phyloP scores from a whole-genome alignment of 2,113 vertebrate genomes.

The Thamnaconus septentrionalis region DNA sequence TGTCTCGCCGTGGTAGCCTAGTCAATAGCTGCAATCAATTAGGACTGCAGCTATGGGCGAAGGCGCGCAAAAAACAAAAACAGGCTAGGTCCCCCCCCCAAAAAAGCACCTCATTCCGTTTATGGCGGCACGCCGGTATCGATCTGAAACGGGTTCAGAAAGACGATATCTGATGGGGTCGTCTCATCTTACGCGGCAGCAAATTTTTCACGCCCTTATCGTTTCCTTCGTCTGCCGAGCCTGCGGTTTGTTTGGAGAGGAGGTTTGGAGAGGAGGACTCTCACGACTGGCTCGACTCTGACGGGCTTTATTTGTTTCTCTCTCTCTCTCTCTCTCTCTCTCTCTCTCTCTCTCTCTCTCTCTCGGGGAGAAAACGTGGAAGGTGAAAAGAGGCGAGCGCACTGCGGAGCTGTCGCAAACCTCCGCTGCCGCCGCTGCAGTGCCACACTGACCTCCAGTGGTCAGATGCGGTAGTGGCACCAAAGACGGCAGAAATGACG shows the following conservation, averaged over 20 bases:
- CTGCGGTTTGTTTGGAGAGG: not conserved
- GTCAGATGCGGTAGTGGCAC: conserved; percentile 43
- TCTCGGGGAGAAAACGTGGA: conserved; percentile 1
- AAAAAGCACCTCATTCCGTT: conserved; percentile 36
- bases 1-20: too few relatives aligned
- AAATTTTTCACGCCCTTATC: conserved; percentile 2
- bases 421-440: conserved; percentile 25
- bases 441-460: conserved; percentile 71
- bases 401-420: conserved; percentile 58
- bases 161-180: conserved; percentile 18
- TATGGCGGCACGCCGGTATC: conserved; percentile 32
- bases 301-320: conserved; percentile 9
- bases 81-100: not conserved
- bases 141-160: conserved; percentile 33
- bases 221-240: not conserved
- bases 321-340: not conserved
- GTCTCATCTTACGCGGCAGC: conserved; percentile 8
- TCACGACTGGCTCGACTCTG: not conserved
- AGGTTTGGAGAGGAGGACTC: not conserved
- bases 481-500: not conserved
- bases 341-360: conserved; percentile 1
- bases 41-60: too few relatives aligned
- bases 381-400: conserved; percentile 51
- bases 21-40: too few relatives aligned
- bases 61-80: too few relatives aligned